These are phyloP conservation scores for Varecia variegata DNA, from an alignment of 2,797 vertebrate genomes.

Conservation along the genomic window DNA sequence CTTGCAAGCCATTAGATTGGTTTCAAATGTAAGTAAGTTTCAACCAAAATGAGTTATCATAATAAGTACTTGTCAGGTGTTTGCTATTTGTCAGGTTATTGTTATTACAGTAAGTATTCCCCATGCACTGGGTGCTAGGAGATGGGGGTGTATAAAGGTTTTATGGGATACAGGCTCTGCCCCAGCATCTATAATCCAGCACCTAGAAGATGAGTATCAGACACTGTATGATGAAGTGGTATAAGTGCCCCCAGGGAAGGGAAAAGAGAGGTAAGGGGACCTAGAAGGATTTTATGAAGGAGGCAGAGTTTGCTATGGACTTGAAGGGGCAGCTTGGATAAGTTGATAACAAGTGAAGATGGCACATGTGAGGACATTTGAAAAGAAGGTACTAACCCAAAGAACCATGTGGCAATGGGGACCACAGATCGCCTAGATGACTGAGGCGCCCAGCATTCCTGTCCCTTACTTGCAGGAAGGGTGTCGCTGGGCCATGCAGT, in stretches of 20 bases:
- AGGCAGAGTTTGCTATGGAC: background rate
- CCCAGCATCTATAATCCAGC: background rate
- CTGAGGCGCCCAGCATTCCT: background rate
- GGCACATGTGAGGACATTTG: background rate
- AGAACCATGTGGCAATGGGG: background rate
- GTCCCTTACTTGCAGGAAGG: background rate
- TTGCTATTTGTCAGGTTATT: background rate
- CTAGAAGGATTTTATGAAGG: background rate
- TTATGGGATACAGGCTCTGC: background rate
- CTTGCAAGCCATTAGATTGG: background rate
- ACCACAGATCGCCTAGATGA: background rate
- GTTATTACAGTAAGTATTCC: background rate
- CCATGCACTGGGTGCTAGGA: background rate
- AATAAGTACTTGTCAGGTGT: background rate
- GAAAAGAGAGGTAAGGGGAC: rapidly evolving
- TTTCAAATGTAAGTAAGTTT: background rate
- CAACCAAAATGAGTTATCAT: background rate
- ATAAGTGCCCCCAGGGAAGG: background rate
- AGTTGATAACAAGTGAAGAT: background rate
- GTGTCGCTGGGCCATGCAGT: rapidly evolving
- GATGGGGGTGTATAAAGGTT: background rate
- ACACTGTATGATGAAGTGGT: background rate
- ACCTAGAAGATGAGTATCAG: background rate
- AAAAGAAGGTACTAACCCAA: background rate
- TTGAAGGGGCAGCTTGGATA: background rate